Conservation (phyloP, 2,888 invertebrate genomes). For the Ennomos fuscantarius region DNA sequence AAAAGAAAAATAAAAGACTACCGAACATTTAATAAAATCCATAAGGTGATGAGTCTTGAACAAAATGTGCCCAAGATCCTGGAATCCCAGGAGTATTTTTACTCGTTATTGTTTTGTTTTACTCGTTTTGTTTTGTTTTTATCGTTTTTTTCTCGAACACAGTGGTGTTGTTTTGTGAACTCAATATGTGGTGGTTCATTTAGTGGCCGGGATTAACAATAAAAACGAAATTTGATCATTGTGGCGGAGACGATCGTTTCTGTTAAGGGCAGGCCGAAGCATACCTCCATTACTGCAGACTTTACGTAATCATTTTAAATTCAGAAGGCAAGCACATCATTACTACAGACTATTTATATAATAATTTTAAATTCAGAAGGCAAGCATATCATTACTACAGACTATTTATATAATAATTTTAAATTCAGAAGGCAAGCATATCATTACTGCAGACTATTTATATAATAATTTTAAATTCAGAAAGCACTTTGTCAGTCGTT, state of each 20-base stretch:
- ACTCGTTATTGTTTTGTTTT: conserved; percentile 37
- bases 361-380: too few species aligned
- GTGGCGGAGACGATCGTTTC: conserved; percentile 60
- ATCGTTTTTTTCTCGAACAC: conserved; percentile 52
- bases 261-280: conserved; percentile 63
- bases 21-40: conserved; percentile 48
- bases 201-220: conserved; percentile 78
- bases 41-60: conserved; percentile 49
- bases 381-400: too few species aligned
- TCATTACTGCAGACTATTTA: too few species aligned
- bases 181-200: conserved; percentile 75
- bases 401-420: too few species aligned
- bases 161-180: conserved; percentile 67
- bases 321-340: too few species aligned
- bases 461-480: too few species aligned
- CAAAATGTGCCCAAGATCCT: conserved; percentile 51
- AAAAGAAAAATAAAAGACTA: conserved; percentile 29
- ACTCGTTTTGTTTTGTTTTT: conserved; percentile 48
- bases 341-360: too few species aligned
- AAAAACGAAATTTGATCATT: conserved; percentile 85
- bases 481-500: too few species aligned
- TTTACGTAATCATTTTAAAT: too few species aligned
- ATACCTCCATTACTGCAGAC: neutral
- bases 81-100: conserved; percentile 56
- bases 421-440: too few species aligned